Conservation (phyloP, 2,888 invertebrate species). For the Chironomus riparius region DNA sequence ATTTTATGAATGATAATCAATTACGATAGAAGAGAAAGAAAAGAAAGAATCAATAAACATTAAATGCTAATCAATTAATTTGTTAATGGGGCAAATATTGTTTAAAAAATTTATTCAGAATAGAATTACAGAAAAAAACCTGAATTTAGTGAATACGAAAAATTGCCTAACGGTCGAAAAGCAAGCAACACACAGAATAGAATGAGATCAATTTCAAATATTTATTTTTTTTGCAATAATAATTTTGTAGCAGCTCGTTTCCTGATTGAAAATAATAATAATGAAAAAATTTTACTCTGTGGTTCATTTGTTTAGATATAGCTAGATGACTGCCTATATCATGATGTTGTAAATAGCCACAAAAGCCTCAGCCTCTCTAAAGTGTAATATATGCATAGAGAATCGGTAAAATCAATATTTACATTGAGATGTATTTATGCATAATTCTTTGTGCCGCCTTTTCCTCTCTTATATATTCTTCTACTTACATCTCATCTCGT, state of each 20-base stretch:
- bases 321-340: not conserved
- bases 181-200: not conserved
- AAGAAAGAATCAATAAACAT: not conserved
- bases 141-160: not conserved
- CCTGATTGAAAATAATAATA: not conserved
- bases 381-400: not conserved
- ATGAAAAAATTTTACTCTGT: not conserved
- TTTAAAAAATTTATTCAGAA: not conserved
- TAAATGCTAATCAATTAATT: not conserved
- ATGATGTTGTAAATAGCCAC: not conserved
- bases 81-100: not conserved
- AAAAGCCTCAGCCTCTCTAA: not conserved
- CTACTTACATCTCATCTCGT: not conserved
- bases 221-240: not conserved
- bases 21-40: too few relatives aligned
- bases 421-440: not conserved
- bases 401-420: not conserved
- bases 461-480: too few relatives aligned
- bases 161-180: not conserved
- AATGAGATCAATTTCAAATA: slow-evolving; percentile 13
- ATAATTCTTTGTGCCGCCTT: not conserved
- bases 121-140: not conserved
- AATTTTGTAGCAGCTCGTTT: not conserved
- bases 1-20: too few relatives aligned
- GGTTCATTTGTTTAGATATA: not conserved